Conservation (phyloP, 1,140 invertebrate genomes). For the Rhysida immarginata region DNA sequence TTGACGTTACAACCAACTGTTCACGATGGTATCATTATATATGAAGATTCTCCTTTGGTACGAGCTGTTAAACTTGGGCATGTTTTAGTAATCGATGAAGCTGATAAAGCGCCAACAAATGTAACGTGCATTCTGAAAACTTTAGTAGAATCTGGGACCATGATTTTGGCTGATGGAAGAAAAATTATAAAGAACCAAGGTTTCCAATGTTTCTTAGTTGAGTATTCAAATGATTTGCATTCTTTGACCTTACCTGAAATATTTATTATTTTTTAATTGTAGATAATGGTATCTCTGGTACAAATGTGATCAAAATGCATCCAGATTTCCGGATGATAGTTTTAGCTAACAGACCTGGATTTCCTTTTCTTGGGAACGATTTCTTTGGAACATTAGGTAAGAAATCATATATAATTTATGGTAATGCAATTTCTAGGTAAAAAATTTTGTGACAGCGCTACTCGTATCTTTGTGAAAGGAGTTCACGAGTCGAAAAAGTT, state of each 20-base stretch:
- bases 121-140: conserved; percentile 93
- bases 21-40: conserved; percentile 67
- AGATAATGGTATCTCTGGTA: too few species aligned
- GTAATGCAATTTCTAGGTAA: neutral
- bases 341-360: conserved; percentile 88
- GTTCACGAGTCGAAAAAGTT: too few species aligned
- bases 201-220: too few species aligned
- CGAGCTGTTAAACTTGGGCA: conserved; percentile 76
- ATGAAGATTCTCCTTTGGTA: conserved; percentile 88
- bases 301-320: conserved; percentile 54
- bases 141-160: conserved; percentile 82
- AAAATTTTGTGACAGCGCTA: neutral
- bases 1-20: conserved; percentile 83
- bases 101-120: conserved; percentile 90
- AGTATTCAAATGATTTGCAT: too few species aligned
- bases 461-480: too few species aligned
- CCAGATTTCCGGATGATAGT: conserved; percentile 81
- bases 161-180: conserved; percentile 85
- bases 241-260: too few species aligned
- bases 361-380: conserved; percentile 94
- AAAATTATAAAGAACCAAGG: too few species aligned
- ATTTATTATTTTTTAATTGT: too few species aligned
- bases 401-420: neutral
- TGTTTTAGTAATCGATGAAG: conserved; percentile 87
- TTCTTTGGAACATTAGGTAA: conserved; percentile 69